Conservation (phyloP, 2,113 vertebrate species). For the Actenoides lindsayi region DNA sequence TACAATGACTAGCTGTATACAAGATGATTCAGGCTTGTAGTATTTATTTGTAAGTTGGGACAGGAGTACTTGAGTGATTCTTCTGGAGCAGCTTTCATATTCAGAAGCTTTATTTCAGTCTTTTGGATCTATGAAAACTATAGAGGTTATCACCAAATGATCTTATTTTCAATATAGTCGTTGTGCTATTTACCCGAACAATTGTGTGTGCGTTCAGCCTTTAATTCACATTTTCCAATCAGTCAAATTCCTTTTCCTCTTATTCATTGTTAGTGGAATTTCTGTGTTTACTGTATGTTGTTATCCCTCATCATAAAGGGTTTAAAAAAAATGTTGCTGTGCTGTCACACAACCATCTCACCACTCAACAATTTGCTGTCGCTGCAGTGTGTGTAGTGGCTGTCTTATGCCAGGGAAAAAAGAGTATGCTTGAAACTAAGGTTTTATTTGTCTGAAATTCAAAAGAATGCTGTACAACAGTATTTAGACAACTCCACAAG, state of each 20-base stretch:
- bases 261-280: background rate
- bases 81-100: background rate
- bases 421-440: background rate
- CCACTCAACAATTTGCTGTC: background rate
- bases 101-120: background rate
- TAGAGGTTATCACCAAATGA: background rate
- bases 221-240: background rate
- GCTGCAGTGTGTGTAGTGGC: background rate
- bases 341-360: background rate
- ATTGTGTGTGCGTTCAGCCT: background rate
- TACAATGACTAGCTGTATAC: background rate
- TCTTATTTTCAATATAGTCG: background rate
- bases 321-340: background rate
- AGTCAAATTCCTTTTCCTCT: background rate
- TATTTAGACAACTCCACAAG: background rate
- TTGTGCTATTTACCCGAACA: background rate
- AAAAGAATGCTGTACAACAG: background rate
- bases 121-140: background rate
- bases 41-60: background rate
- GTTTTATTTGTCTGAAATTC: slow-evolving; percentile 19
- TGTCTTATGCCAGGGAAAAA: background rate
- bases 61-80: background rate
- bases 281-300: background rate
- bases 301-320: background rate
- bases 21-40: background rate